Base-by-base conservation (phyloP, 2,113 vertebrate genomes). In the Syngnathus floridae region DNA sequence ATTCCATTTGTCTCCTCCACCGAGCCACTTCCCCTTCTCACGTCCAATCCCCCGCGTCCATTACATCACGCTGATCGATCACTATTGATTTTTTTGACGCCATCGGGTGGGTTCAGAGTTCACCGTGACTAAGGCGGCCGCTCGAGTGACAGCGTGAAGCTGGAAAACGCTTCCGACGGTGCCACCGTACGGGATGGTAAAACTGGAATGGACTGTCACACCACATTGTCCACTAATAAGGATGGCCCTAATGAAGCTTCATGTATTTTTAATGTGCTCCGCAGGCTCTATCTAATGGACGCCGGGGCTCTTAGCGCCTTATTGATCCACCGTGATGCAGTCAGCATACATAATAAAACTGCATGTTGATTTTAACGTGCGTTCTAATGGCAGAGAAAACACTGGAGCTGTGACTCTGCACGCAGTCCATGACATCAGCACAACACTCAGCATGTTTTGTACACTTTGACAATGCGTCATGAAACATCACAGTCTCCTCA, bases 231-330 rank as follows among this genome's bases (percentile, higher is more conserved):
- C 73, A 61, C 67, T 69, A 65, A 66, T 51, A 45, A 51, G 69
- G 63, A 71, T 35, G 60, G 60, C 63, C 74, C 62, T 76, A 76
- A 82, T 82, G 79, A 84, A 66, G 69, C 73, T 72, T 84, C 69
- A 84, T 89, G 88, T 83, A 88, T 90, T 80, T 85, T 88, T 88
- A 80, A 90, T 90, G 84, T 52, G 56, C 64, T 77, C 46, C 13
- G 49, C 62, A 48, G 1, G 54, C 59, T 71, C 60, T 57, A 26
- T 72, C 74, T 87, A 84, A 87, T 87, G 84, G 84, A 84, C 19
- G 41, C 60, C 65, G 40, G 26, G 26, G 76, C 73, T 74, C 71
- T 69, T 77, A 65, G 72, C 78, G 63, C 64, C 26, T 61, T 84
- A 90, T 90, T 77, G 86, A 88, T 89, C 77, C 71, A 75, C 74